Conservation (phyloP, 2,888 invertebrate genomes). For the Dysmachus trigonus region DNA sequence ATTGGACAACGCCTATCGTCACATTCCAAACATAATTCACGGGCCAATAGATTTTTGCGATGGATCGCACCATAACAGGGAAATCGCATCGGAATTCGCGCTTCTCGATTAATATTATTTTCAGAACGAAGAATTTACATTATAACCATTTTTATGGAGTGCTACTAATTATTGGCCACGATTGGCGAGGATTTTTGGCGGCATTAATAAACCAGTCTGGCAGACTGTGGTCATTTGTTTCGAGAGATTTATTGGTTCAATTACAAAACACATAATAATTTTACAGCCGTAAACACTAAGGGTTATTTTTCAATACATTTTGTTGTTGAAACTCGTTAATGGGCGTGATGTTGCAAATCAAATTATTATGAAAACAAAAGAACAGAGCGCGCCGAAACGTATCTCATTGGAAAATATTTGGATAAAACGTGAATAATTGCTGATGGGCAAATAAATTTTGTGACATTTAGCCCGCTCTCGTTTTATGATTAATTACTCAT, state of each 20-base stretch:
- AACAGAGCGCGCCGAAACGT: neutral
- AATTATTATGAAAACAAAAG: neutral
- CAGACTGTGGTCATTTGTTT: neutral
- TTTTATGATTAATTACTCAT: neutral
- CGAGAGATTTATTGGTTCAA: neutral
- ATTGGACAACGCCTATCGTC: neutral
- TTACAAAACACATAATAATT: neutral
- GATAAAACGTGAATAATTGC: neutral
- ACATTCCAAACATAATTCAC: neutral
- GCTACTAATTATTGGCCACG: neutral
- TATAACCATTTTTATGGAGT: neutral
- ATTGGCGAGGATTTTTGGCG: neutral
- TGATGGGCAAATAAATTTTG: neutral
- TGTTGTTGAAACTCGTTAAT: neutral
- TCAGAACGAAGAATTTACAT: neutral
- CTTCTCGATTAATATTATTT: neutral
- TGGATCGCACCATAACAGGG: neutral
- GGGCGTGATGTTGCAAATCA: neutral
- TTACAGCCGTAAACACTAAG: neutral
- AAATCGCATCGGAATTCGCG: neutral
- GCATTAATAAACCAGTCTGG: neutral
- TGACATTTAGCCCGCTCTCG: neutral
- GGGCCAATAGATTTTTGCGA: neutral
- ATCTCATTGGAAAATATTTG: neutral
- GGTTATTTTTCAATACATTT: neutral